Base-by-base conservation (phyloP, 2,888 invertebrate species). In the Cynaeus angustus region DNA sequence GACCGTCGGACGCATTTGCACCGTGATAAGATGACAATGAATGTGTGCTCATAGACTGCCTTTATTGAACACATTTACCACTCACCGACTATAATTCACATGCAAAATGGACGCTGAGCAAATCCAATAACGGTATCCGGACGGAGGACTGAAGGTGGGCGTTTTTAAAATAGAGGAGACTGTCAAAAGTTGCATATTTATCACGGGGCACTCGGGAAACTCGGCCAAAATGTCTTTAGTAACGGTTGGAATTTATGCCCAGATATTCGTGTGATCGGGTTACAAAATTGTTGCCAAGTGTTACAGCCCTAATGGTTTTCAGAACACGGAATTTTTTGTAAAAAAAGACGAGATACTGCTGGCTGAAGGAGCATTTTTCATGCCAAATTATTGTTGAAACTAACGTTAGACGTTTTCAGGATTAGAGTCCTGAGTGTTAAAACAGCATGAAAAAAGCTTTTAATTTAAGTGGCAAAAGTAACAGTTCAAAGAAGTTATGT, bases 21-120 rank as follows among this genome's bases (percentile, higher is more conserved):
- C 74, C 72, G 58, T 77, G 83, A 83, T 83, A 83, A 83, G 81
- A 80, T 80, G 80, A 81, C 81, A 81, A 82, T 82, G 80, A 79
- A 83, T 81, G 81, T 78, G 77, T 74, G 77, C 74, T 79, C 76
- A 76, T 78, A 75, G 75, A 78, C 77, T 74, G 76, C 75, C 74
- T 74, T 77, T 79, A 80, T 80, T 78, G 76, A 76, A 72, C 75
- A 73, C 78, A 78, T 79, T 74, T 67, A 71, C 41, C 72, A 71
- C 69, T 66, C 55, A 53, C 67, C 68, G 45, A 56, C 65, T 43
- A 72, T 62, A 67, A 70, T 50, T 62, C 55, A 65, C 55, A 64
- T 58, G 61, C 55, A 61, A 53, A 68, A 43, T 61, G 66, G 66
- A 56, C 66, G 56, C 30, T 0, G 46, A 46, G 46, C 46, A 16